Conservation (phyloP, 2,113 vertebrate genomes). For the Neoarius graeffei region DNA sequence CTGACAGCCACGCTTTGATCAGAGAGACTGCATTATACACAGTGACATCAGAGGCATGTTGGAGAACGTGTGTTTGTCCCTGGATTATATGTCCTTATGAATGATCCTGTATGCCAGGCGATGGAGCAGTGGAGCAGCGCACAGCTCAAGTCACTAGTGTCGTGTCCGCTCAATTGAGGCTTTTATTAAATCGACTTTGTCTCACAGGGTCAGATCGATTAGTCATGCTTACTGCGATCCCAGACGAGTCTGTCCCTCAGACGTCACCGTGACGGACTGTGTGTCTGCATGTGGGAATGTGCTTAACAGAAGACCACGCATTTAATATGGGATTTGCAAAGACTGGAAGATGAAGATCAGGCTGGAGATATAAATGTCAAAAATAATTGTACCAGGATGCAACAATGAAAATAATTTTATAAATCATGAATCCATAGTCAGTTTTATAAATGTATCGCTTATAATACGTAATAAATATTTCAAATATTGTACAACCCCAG, state of each 20-base stretch:
- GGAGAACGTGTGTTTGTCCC: slow-evolving; percentile 44
- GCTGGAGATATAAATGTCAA: neutral
- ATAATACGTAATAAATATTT: neutral
- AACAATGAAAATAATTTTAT: neutral
- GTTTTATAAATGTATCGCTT: neutral
- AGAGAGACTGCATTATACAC: slow-evolving; percentile 29
- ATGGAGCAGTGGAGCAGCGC: neutral
- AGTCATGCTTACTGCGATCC: slow-evolving; percentile 34
- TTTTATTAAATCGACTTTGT: slow-evolving; percentile 57
- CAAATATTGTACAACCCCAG: neutral
- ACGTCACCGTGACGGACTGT: slow-evolving; percentile 37
- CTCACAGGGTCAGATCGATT: slow-evolving; percentile 54
- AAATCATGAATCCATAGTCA: neutral
- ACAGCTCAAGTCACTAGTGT: slow-evolving; percentile 21
- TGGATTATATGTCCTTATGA: slow-evolving; percentile 50
- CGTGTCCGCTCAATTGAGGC: slow-evolving; percentile 51
- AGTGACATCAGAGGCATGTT: slow-evolving; percentile 34
- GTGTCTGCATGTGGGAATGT: slow-evolving; percentile 40
- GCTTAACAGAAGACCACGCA: slow-evolving; percentile 23
- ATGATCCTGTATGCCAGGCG: slow-evolving; percentile 42
- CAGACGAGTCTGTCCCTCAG: slow-evolving; percentile 34
- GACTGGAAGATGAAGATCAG: neutral
- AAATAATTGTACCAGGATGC: slow-evolving; percentile 6
- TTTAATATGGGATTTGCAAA: slow-evolving; percentile 8
- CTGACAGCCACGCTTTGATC: slow-evolving; percentile 28